Conservation (phyloP, 2,797 vertebrate species). For the Neosilurus mollespiculum region DNA sequence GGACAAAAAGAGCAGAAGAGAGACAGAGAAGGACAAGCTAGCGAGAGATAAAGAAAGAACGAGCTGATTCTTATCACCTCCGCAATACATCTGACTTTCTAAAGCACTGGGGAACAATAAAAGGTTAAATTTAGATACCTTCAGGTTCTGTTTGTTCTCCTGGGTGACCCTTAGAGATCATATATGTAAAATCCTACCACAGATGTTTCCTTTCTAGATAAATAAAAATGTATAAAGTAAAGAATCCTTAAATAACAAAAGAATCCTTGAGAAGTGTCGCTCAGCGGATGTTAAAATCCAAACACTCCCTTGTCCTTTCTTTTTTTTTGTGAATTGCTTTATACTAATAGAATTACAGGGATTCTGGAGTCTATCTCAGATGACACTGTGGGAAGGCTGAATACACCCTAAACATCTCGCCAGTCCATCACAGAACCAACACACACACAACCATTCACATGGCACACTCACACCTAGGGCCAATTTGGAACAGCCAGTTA, state of each 20-base stretch:
- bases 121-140: neutral
- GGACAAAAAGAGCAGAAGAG: slow-evolving; percentile 5
- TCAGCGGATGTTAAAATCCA: neutral
- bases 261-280: neutral
- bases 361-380: no score
- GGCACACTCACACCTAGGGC: no score
- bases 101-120: neutral
- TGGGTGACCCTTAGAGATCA: neutral
- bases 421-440: no score
- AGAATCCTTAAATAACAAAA: neutral
- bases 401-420: no score
- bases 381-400: no score
- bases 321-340: neutral
- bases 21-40: slow-evolving; percentile 21
- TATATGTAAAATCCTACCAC: neutral
- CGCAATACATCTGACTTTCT: neutral
- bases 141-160: neutral
- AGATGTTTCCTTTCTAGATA: neutral
- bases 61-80: neutral
- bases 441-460: no score
- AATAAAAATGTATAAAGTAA: neutral
- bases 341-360: no score
- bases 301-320: neutral
- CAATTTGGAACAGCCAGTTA: no score
- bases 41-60: neutral